Percentiles rank a stretch among this genome's conserved stretches.
phyloP scores from a whole-genome alignment of 2,113 vertebrate species.

The Falcunculus frontatus region DNA sequence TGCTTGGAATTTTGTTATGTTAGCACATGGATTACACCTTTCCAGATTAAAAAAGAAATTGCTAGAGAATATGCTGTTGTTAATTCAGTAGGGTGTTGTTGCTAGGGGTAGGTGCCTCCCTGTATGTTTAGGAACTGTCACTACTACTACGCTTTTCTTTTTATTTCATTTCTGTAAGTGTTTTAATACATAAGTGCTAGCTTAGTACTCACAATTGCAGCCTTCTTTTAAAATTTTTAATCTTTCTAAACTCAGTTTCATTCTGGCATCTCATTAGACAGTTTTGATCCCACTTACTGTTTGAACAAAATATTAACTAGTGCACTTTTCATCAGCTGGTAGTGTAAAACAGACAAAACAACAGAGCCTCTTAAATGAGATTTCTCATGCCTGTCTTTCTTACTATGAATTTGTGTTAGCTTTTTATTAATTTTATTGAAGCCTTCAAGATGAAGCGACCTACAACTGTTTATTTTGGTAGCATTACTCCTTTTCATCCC shows the following conservation, averaged over 20 bases:
- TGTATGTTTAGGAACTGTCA: background rate
- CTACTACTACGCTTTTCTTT: background rate
- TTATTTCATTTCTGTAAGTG: background rate
- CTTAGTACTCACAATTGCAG: background rate
- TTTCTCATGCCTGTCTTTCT: background rate
- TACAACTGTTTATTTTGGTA: background rate
- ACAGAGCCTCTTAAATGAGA: background rate
- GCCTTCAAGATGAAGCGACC: background rate
- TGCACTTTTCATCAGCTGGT: background rate
- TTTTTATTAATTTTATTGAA: background rate
- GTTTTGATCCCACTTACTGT: background rate
- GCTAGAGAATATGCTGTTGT: background rate
- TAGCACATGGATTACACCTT: background rate
- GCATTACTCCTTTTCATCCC: background rate
- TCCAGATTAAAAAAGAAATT: background rate
- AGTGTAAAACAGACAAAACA: background rate
- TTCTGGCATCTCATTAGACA: fast-evolving
- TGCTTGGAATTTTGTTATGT: background rate
- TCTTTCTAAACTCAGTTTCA: background rate
- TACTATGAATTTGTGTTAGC: background rate
- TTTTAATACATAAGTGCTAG: background rate
- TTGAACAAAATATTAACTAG: background rate
- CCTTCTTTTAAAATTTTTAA: background rate
- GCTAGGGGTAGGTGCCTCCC: background rate
- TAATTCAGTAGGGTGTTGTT: background rate